Base-by-base conservation (phyloP, 1,140 invertebrate genomes). In the Gryon sp. region DNA sequence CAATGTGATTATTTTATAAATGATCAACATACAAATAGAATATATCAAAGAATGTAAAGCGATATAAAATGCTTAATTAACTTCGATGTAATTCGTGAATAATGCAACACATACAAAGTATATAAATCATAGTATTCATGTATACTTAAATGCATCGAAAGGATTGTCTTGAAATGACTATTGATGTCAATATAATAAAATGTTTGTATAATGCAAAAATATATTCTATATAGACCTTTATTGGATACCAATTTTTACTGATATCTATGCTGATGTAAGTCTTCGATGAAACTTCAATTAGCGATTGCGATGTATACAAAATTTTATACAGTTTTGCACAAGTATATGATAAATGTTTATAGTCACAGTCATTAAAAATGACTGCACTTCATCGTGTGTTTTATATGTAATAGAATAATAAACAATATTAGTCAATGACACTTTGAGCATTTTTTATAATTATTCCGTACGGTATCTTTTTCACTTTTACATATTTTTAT, bases 301-400 rank as follows among this genome's bases (percentile, higher is more conserved):
- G 15, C 28, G 30, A 46, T 14, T 46, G 19, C 30, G 36, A 20
- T 34, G 63, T 50, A 68, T 68, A 57, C 16, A 59, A 38, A n/a
- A 6, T 69, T 69, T 69, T 69, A 59, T 70, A 70, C 53, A 52
- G 34, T 70, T 70, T 70, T 70, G 66, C 66, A 70, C 45, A 70
- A 28, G n/a, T 45, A 45, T 36, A 52, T 52, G 8, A 53, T 52
- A 52, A 52, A 70, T 59, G 32, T 69, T 69, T 60, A 43, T 2
- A 6, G 22, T 12, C 3, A 34, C 55, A 52, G 26, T 60, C 50
- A 45, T 66, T 55, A 9, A 32, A 50, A 68, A 59, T 68, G 52
- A 48, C 32, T 65, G 46, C 46, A 45, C 43, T 40, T 40, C 20
- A 50, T 50, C 19, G 34, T 50, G 53, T 59, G 65, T 69, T 69